Conservation (phyloP, 2,113 vertebrate genomes). For the Zeus faber region DNA sequence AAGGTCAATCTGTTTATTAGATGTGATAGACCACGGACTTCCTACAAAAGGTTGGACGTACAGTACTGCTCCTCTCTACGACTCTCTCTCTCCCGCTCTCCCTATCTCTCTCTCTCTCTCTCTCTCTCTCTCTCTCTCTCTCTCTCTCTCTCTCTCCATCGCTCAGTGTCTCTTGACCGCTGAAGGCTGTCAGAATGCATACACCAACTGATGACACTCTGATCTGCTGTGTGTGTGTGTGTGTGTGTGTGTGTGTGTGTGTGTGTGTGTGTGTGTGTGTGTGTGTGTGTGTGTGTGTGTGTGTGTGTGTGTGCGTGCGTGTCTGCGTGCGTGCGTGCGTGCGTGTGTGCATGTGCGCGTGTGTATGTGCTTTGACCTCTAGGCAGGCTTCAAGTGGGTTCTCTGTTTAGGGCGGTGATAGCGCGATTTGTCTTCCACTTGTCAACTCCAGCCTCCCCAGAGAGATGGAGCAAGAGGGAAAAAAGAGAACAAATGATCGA, state of each 20-base stretch:
- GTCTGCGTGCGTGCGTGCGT: constrained; percentile 6
- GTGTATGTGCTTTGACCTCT: constrained; percentile 38
- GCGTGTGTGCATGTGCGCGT: constrained; percentile 4
- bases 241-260: neutral
- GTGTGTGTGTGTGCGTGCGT: neutral
- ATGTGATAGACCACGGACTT: constrained; percentile 28
- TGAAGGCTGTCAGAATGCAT: constrained; percentile 46
- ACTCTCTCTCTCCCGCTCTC: constrained; percentile 14
- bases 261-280: constrained; percentile 1
- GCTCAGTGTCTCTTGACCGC: constrained; percentile 47
- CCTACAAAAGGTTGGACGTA: constrained; percentile 28
- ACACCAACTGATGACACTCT: constrained; percentile 41
- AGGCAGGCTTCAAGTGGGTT: constrained; percentile 28
- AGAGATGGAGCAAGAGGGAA: too few species aligned
- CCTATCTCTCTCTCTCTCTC: constrained; percentile 68
- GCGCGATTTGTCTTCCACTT: constrained; percentile 58
- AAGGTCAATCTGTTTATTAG: constrained; percentile 26
- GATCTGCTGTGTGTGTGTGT: constrained; percentile 15
- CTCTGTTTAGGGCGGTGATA: constrained; percentile 37
- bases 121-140: constrained; percentile 15
- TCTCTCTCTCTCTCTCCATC: constrained; percentile 68
- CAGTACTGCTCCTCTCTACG: constrained; percentile 21
- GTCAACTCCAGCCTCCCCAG: constrained; percentile 44
- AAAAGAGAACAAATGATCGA: constrained; percentile 13
- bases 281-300: neutral